Evolutionary conservation across 2,888 invertebrate genomes (phyloP).

Genomic region (Cordilura impudica): DNA sequence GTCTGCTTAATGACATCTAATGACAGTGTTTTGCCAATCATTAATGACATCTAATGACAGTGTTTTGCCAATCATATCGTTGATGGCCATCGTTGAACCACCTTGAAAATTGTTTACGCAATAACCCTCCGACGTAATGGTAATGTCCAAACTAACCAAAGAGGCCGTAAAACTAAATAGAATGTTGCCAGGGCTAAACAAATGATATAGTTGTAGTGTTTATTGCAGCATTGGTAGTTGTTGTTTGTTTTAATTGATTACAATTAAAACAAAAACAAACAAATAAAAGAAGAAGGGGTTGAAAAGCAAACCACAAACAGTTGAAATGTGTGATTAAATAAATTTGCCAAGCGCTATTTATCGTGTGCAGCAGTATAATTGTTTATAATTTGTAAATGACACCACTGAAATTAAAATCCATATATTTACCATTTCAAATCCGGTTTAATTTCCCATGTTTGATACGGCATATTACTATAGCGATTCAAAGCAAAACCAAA

Average conservation of each 20-base stretch:
- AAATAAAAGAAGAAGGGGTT: not conserved
- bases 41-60: constrained; percentile 72
- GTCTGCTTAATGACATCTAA: constrained; percentile 73
- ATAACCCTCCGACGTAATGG: constrained; percentile 78
- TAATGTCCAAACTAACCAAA: constrained; percentile 80
- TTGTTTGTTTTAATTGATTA: constrained; percentile 4
- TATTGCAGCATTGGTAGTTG: not conserved
- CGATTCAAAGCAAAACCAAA: constrained; percentile 86
- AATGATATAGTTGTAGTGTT: constrained; percentile 2
- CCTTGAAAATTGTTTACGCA: constrained; percentile 77
- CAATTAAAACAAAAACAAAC: not conserved
- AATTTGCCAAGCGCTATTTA: not conserved
- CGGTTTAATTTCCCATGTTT: constrained; percentile 90
- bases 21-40: constrained; percentile 73
- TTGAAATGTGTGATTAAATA: not conserved
- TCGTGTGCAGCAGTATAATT: not conserved
- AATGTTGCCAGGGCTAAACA: constrained; percentile 72
- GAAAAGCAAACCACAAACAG: not conserved
- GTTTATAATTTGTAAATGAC: not conserved
- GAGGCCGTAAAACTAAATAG: constrained; percentile 80
- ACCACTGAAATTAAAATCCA: not conserved
- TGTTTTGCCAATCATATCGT: constrained; percentile 74
- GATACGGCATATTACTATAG: constrained; percentile 90
- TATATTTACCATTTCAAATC: constrained; percentile 78
- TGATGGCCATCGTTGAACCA: constrained; percentile 74